These are phyloP conservation scores for Zoanthus gigantus DNA, from an alignment of 92 coral and sea anemone genomes.

Conservation along the genomic window DNA sequence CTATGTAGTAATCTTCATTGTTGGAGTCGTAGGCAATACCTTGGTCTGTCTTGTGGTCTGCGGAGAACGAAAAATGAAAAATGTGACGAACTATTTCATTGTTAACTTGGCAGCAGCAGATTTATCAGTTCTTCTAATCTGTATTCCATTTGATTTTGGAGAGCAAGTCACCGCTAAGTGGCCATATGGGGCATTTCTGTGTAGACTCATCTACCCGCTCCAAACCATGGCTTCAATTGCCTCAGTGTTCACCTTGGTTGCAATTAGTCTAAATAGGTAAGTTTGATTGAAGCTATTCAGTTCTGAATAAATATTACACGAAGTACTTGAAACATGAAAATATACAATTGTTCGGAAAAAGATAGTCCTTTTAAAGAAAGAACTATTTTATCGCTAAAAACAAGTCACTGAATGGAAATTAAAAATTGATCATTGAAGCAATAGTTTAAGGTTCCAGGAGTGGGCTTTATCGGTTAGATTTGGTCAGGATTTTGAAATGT, in stretches of 20 bases:
- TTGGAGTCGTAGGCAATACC: slow-evolving; percentile 93
- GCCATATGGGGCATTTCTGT: slow-evolving; percentile 94
- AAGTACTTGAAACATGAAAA: not conserved
- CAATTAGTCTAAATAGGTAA: slow-evolving; percentile 95
- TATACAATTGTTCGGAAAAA: too few relatives aligned
- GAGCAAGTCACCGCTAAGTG: slow-evolving; percentile 78
- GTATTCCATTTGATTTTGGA: slow-evolving; percentile 90
- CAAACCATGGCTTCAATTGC: slow-evolving; percentile 98
- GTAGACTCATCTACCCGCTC: slow-evolving; percentile 85
- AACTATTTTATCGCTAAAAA: too few relatives aligned
- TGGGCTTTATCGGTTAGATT: too few relatives aligned
- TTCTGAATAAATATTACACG: not conserved
- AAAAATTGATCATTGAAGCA: too few relatives aligned
- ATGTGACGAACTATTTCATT: slow-evolving; percentile 94
- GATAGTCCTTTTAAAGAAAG: too few relatives aligned
- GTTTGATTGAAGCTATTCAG: not conserved
- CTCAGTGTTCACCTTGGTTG: slow-evolving; percentile 94
- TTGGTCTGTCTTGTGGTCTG: slow-evolving; percentile 94
- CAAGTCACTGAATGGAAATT: too few relatives aligned
- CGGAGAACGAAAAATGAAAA: slow-evolving; percentile 94
- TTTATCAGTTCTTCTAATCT: slow-evolving; percentile 86
- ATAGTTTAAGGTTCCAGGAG: too few relatives aligned
- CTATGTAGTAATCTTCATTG: slow-evolving; percentile 83
- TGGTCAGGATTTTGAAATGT: too few relatives aligned
- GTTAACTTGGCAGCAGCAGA: slow-evolving; percentile 96